phyloP scores from a whole-genome alignment of 1,140 invertebrate genomes.

The Pseudoatta argentina region DNA sequence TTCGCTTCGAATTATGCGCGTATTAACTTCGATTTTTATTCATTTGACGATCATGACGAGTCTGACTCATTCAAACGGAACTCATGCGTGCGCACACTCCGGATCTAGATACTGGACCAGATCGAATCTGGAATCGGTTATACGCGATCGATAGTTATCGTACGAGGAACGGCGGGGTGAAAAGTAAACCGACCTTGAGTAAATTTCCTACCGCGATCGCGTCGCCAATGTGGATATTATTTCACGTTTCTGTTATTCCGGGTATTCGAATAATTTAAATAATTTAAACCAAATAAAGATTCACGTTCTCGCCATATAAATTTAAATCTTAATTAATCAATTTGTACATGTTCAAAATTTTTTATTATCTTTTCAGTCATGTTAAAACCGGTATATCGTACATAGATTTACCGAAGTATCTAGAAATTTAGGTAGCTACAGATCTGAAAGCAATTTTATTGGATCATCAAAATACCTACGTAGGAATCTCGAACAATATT shows the following conservation, averaged over 20 bases:
- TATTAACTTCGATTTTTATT: slow-evolving; percentile 20
- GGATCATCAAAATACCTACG: too few species aligned
- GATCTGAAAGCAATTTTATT: too few species aligned
- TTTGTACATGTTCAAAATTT: background rate
- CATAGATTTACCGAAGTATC: too few species aligned
- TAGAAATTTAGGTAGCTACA: too few species aligned
- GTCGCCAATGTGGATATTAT: background rate
- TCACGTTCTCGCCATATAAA: background rate
- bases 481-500: too few species aligned
- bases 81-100: slow-evolving; percentile 50
- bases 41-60: slow-evolving; percentile 25
- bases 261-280: background rate
- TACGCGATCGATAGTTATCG: slow-evolving; percentile 58
- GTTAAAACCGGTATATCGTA: too few species aligned
- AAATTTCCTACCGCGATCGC: slow-evolving; percentile 10
- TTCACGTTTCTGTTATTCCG: background rate
- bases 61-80: slow-evolving; percentile 72
- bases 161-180: slow-evolving; percentile 68
- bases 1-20: background rate
- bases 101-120: slow-evolving; percentile 64
- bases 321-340: slow-evolving; percentile 14
- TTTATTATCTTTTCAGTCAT: background rate
- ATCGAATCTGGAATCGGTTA: slow-evolving; percentile 67
- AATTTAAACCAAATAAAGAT: background rate
- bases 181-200: slow-evolving; percentile 83